phyloP scores from a whole-genome alignment of 35 echinoderm and acorn worm genomes.

The Apostichopus japonicus region DNA sequence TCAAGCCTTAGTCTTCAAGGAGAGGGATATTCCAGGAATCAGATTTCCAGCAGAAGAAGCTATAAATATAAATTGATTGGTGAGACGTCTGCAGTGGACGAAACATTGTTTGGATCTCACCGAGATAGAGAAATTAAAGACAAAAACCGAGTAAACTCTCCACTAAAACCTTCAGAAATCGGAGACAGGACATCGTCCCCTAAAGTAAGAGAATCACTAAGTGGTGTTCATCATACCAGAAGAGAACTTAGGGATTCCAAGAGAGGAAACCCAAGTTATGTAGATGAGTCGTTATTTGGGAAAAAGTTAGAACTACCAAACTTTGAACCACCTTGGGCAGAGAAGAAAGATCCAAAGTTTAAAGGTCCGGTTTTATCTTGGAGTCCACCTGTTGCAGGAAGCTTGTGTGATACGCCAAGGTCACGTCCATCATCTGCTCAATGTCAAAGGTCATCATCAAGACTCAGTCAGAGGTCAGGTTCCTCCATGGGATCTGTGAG shows the following conservation, averaged over 20 bases:
- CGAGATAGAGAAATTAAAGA: constrained; percentile 53
- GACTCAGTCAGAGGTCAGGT: constrained; percentile 23
- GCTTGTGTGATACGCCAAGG: constrained; percentile 61
- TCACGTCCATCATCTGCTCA: constrained; percentile 60
- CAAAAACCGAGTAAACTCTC: not conserved
- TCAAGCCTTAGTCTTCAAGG: constrained; percentile 77
- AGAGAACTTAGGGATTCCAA: constrained; percentile 55
- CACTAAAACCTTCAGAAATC: not conserved
- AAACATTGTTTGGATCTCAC: constrained; percentile 85
- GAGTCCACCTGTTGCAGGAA: constrained; percentile 88
- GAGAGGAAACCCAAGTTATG: constrained; percentile 60
- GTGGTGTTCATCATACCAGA: constrained; percentile 34
- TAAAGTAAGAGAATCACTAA: constrained; percentile 61
- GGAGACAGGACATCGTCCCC: constrained; percentile 44
- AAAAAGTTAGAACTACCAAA: constrained; percentile 59
- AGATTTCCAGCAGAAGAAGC: constrained; percentile 39
- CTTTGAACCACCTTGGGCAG: constrained; percentile 93
- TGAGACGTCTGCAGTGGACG: constrained; percentile 72
- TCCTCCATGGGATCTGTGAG: constrained; percentile 24
- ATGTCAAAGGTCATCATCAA: constrained; percentile 17
- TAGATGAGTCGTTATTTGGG: constrained; percentile 95
- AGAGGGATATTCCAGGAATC: constrained; percentile 40
- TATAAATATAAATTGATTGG: constrained; percentile 81
- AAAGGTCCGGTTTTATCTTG: constrained; percentile 65
- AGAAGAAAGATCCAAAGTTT: constrained; percentile 70